Conservation (phyloP, 1,140 invertebrate species). For the Drosophila leontia region DNA sequence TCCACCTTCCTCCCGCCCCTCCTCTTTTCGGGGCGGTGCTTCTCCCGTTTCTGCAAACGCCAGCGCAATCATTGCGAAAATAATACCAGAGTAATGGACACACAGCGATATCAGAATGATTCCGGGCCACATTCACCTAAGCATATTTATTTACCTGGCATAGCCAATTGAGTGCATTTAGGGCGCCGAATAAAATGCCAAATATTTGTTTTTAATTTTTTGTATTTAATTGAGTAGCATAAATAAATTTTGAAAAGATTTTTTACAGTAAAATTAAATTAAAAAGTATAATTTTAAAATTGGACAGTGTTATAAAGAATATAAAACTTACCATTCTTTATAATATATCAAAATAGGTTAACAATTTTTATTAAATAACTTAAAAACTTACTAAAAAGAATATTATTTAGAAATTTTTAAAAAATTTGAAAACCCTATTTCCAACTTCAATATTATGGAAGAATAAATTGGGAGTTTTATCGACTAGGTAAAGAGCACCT, state of each 20-base stretch:
- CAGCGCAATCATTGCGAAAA: slow-evolving; percentile 41
- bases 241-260: not conserved
- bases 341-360: too few species aligned
- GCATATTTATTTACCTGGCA: slow-evolving; percentile 2
- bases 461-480: too few species aligned
- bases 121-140: slow-evolving; percentile 1
- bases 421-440: too few species aligned
- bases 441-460: too few species aligned
- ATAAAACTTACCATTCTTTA: too few species aligned
- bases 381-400: too few species aligned
- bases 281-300: too few species aligned
- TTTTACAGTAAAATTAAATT: not conserved
- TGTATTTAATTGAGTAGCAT: too few species aligned
- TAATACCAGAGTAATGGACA: slow-evolving; percentile 32
- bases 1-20: slow-evolving; percentile 4
- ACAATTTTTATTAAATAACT: too few species aligned
- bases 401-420: too few species aligned
- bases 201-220: not conserved
- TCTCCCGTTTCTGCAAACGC: slow-evolving; percentile 67
- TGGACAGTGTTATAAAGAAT: too few species aligned
- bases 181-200: slow-evolving; percentile 11
- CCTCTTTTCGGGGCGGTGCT: slow-evolving; percentile 2
- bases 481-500: too few species aligned
- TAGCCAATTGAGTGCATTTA: not conserved
- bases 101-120: slow-evolving; percentile 25